Evolutionary conservation across 2,888 invertebrate species (phyloP), one percentile per base, ranked within the genome.

Genomic region (Marronus borbonicus): DNA sequence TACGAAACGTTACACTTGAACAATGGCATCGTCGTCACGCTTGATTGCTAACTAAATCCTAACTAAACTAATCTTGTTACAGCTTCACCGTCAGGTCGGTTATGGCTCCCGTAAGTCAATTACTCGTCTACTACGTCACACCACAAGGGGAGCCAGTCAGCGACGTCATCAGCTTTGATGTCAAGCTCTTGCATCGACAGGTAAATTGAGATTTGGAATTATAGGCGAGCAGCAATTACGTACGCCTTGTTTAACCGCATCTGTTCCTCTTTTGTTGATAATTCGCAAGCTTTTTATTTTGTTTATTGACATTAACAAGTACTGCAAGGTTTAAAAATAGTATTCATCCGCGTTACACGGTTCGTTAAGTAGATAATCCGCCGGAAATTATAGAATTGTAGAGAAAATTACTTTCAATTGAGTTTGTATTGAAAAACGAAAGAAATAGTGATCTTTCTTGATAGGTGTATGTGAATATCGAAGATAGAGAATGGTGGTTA

Each of bases 101-200:
- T 81, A 93, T 93, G 93, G 93, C 93, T 0, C 93, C 93, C 1
- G 90, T 92, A 79, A 93, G 93, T 85, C 92, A 93, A 52, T 88
- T 93, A 24, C 89, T 93, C 68, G 93, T 93, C 12, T 93, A 93
- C 86, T 93, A 93, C 88, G 92, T 93, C 75, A 92, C 93, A 0
- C 91, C 91, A 72, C 90, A 90, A 50, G 93, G 93, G 0, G 93
- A 93, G 83, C 92, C 93, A 0, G 91, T 93, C 81, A 93, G 92
- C 83, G 93, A 93, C 85, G 92, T 93, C 14, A 92, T 92, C 74
- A 92, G 90, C 84, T 93, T 93, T 85, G 92, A 92, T 82, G 92
- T 93, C 14, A 90, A 90, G 82, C 89, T 93, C 20, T 87, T 92
- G 70, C 91, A 92, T 84, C 91, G 91, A 85, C 91, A 92, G 90